Conservation (phyloP, 2,888 invertebrate species). For the Zaprionus bogoriensis region DNA sequence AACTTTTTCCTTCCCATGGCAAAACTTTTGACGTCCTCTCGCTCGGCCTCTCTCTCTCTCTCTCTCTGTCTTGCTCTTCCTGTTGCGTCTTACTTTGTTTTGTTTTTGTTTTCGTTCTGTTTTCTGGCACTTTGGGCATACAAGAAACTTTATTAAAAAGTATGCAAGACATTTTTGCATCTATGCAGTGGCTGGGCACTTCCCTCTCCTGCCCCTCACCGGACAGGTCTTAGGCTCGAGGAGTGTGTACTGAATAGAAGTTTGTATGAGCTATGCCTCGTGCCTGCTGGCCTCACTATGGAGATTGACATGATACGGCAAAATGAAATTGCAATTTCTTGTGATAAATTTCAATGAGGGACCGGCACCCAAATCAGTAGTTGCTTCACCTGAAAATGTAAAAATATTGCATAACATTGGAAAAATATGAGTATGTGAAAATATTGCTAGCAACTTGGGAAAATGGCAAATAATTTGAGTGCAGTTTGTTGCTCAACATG, state of each 20-base stretch:
- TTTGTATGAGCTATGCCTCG: conserved; percentile 11
- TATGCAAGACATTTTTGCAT: conserved; percentile 64
- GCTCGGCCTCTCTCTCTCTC: not conserved
- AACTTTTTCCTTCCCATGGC: conserved; percentile 5
- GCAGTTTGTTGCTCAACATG: conserved; percentile 49
- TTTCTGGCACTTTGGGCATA: conserved; percentile 64
- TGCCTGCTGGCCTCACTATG: conserved; percentile 11
- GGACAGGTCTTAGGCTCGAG: not conserved
- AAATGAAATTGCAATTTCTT: conserved; percentile 71
- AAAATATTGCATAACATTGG: not conserved
- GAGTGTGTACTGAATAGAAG: too few species aligned
- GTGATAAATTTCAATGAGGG: conserved; percentile 70
- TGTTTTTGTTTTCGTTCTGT: not conserved
- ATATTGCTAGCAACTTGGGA: conserved; percentile 16
- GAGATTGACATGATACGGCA: conserved; percentile 67
- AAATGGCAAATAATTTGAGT: conserved; percentile 56
- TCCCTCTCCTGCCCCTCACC: not conserved
- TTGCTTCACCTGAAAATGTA: not conserved
- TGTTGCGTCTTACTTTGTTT: not conserved
- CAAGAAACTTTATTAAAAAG: conserved; percentile 74
- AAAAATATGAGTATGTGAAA: conserved; percentile 16
- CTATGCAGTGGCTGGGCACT: conserved; percentile 45
- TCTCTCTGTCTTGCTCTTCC: not conserved
- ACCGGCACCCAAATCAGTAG: conserved; percentile 1
- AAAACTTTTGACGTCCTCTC: conserved; percentile 49